Conservation (phyloP, 2,113 vertebrate genomes). For the Chaenocephalus aceratus region DNA sequence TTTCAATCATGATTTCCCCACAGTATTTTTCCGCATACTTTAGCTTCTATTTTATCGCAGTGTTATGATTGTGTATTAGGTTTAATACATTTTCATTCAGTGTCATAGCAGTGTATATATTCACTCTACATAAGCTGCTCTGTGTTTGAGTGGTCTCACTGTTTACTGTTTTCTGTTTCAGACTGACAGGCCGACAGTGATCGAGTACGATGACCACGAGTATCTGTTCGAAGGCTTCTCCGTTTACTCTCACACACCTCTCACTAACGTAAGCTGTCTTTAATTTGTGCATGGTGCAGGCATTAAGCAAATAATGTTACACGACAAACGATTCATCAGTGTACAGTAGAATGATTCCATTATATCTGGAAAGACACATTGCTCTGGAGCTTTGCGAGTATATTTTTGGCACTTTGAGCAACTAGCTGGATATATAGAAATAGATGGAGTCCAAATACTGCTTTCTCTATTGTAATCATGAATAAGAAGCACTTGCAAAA, state of each 20-base stretch:
- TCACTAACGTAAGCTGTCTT: slow-evolving; percentile 90
- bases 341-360: too few species aligned
- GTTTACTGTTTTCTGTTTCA: slow-evolving; percentile 67
- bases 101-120: neutral
- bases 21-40: too few species aligned
- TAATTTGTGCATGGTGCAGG: neutral
- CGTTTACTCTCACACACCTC: slow-evolving; percentile 94
- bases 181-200: slow-evolving; percentile 97
- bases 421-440: too few species aligned
- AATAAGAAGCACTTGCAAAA: too few species aligned
- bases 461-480: too few species aligned
- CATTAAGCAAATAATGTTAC: neutral
- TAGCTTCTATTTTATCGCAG: too few species aligned
- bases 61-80: neutral
- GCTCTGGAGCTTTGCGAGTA: too few species aligned
- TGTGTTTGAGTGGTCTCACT: neutral
- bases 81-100: neutral
- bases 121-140: neutral
- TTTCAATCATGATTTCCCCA: neutral
- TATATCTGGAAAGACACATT: too few species aligned
- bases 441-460: too few species aligned
- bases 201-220: slow-evolving; percentile 98
- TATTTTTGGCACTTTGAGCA: too few species aligned
- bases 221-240: slow-evolving; percentile 99
- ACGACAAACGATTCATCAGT: neutral